phyloP scores from a whole-genome alignment of 2,888 invertebrate genomes.

The Herminia tarsipennalis region DNA sequence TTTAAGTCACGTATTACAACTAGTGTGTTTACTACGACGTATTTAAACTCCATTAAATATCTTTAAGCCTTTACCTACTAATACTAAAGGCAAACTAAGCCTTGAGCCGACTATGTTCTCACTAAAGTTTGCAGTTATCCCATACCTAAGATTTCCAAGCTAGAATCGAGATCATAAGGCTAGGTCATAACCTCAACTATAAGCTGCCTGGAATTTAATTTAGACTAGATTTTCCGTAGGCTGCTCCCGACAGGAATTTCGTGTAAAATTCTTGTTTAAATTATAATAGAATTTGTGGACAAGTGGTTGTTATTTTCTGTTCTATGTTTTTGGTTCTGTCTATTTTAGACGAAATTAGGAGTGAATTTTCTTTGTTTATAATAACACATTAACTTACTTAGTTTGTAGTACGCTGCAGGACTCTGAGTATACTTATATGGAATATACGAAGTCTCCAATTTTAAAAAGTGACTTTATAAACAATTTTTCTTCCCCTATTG shows the following conservation, averaged over 20 bases:
- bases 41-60: background rate
- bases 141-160: conserved; percentile 17
- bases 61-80: background rate
- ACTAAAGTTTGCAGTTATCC: conserved; percentile 2
- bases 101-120: background rate
- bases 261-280: conserved; percentile 2
- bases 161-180: conserved; percentile 9
- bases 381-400: too few relatives aligned
- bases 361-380: too few relatives aligned
- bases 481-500: too few relatives aligned
- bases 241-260: conserved; percentile 15
- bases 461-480: too few relatives aligned
- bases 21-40: too few relatives aligned
- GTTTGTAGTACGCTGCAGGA: too few relatives aligned
- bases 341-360: too few relatives aligned
- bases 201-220: conserved; percentile 28
- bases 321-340: too few relatives aligned
- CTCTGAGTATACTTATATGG: too few relatives aligned
- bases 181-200: conserved; percentile 14
- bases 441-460: too few relatives aligned
- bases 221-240: conserved; percentile 16
- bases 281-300: background rate
- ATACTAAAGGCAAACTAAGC: background rate
- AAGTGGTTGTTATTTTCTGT: too few relatives aligned
- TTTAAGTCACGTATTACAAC: too few relatives aligned